Evolutionary conservation across 2,888 invertebrate genomes (phyloP), one percentile per base, ranked within the genome.

Genomic region (Epicampocera succincta): DNA sequence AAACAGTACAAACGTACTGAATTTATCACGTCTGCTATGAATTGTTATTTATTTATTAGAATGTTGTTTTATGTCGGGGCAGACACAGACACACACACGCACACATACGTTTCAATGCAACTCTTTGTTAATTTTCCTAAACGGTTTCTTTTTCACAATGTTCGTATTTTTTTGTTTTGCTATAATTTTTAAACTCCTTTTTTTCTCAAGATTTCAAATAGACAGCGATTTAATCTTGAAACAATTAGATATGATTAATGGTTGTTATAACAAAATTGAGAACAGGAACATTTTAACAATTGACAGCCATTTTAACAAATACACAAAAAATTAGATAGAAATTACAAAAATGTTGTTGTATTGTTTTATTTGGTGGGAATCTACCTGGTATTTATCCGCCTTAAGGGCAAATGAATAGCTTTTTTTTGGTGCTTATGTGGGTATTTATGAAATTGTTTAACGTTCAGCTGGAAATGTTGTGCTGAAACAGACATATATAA

Each of bases 181-280:
- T 44, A 52, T 60, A 15, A 40, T 25, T 68, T 29, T 46, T 54
- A 40, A 40, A 17, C 42, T 40, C 25, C 54, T 60, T 21, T 19
- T 19, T 25, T 60, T 58, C 19, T 40, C 21, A 50, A 21, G 68
- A 50, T 17, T 12, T 52, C 25, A 13, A 29, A 15, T 46, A 46
- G 60, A 40, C 56, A 63, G 38, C 1, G 73, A 77, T 65, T 71
- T 71, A 78, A 78, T 78, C 69, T 61, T 50, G n/a, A 78, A 71
- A 71, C 74, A 78, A 82, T 82, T 78, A 82, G 74, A 29, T 66
- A 69, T 74, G 81, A 66, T 65, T 77, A 77, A 77, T 78, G 42
- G 25, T 71, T 33, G 50, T 1, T 65, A 19, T 17, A 68, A 52
- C 11, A n/a, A 40, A 73, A 38, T 61, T 17, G 52, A 65, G 46